Base-by-base conservation (phyloP, 2,888 invertebrate species). In the Dynastes grantii region DNA sequence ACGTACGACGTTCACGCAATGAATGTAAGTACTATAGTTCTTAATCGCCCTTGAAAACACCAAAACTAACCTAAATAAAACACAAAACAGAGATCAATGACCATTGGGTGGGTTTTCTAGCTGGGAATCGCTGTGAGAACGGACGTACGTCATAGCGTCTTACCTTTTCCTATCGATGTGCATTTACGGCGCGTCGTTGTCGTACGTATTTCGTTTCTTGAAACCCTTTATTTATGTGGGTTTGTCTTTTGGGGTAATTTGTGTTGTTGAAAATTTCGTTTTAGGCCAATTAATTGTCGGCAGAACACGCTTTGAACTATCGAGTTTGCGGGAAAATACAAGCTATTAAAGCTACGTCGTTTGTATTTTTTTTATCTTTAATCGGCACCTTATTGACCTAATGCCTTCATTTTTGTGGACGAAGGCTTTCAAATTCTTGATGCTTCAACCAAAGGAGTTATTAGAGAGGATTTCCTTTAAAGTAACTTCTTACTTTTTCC, bases 61-160 rank as follows among this genome's bases (percentile, higher is more conserved):
- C 76, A 53, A 79, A 80, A 78, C 80, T 81, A 80, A 77, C 76
- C 79, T 75, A 77, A 73, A 75, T 77, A 77, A 70, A 68, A 75
- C 78, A 78, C 78, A 84, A 85, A 85, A 85, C 83, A 82, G 82
- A 85, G 88, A 88, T 88, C 88, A 88, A 88, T 88, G 88, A 88
- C 88, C 88, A 88, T 88, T 78, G 88, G 88, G 88, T 88, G 88
- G 88, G 88, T 87, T 87, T 85, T 85, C 85, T 84, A 83, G 83
- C 84, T 83, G 83, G 83, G 82, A 84, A 84, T 84, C 79, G 78
- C 78, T 80, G 64, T 77, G 76, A 75, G 80, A 80, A 79, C 65
- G 75, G 84, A 83, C 83, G 51, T 84, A 84, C 84, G 83, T 81
- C 68, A 67, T 75, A 63, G 67, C 67, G 76, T 73, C 79, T 71